phyloP scores from a whole-genome alignment of 2,797 vertebrate genomes.

The Aldrovandia affinis region DNA sequence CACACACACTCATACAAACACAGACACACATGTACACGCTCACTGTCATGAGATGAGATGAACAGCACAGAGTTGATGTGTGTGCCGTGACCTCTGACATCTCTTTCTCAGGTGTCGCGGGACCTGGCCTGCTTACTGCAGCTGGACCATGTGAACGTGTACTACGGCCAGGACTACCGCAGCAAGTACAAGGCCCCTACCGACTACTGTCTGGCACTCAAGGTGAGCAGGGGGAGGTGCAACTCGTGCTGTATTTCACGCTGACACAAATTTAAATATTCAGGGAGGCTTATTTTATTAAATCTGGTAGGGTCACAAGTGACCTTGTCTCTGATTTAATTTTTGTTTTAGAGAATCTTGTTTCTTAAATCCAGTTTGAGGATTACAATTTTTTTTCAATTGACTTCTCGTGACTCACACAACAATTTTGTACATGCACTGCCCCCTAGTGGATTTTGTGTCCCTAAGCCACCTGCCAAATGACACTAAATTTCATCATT shows the following conservation, averaged over 20 bases:
- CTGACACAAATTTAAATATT: not conserved
- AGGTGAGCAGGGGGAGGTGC: constrained; percentile 73
- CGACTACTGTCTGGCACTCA: constrained; percentile 93
- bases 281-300: not conserved
- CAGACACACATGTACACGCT: constrained; percentile 2
- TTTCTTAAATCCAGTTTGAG: not conserved
- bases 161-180: constrained; percentile 93
- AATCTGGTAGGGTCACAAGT: not conserved
- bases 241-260: no score
- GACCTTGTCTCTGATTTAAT: not conserved
- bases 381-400: not conserved
- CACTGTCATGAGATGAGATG: not conserved
- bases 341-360: not conserved
- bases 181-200: constrained; percentile 97
- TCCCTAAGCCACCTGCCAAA: not conserved
- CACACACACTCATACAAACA: constrained; percentile 10
- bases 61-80: not conserved
- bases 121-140: constrained; percentile 97
- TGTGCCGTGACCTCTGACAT: constrained; percentile 16
- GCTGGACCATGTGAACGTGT: constrained; percentile 95
- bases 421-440: not conserved
- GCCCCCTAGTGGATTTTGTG: constrained; percentile 28
- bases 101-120: constrained; percentile 81
- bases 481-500: not conserved
- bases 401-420: not conserved